phyloP scores from a whole-genome alignment of 2,888 invertebrate genomes.

The Agrilus biguttatus region DNA sequence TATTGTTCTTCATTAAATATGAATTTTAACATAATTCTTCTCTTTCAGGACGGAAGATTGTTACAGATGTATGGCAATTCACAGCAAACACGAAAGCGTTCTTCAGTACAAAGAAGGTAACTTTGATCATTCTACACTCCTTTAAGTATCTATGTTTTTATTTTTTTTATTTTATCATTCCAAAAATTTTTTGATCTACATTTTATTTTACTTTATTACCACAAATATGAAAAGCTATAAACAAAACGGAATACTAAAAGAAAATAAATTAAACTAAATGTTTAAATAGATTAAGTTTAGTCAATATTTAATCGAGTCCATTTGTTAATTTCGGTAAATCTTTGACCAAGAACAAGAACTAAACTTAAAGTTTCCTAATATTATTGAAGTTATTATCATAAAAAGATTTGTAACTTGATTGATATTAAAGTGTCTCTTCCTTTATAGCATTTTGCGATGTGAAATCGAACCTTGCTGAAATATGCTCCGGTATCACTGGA shows the following conservation, averaged over 20 bases:
- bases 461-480: conserved; percentile 37
- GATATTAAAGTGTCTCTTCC: conserved; percentile 5
- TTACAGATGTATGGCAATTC: conserved; percentile 61
- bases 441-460: conserved; percentile 45
- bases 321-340: no score
- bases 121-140: conserved; percentile 21
- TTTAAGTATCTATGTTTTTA: neutral
- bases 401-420: neutral
- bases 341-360: no score
- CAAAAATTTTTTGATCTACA: neutral
- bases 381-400: no score
- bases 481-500: conserved; percentile 53
- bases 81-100: conserved; percentile 61
- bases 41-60: conserved; percentile 51
- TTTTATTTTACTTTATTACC: no score
- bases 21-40: neutral
- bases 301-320: no score
- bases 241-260: no score
- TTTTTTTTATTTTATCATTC: neutral
- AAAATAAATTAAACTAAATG: no score
- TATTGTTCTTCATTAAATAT: neutral
- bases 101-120: conserved; percentile 75
- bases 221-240: no score
- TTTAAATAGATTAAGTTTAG: no score
- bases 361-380: no score